These are phyloP conservation scores for Hartigia nigra DNA, from an alignment of 2,888 invertebrate genomes.

Conservation along the genomic window DNA sequence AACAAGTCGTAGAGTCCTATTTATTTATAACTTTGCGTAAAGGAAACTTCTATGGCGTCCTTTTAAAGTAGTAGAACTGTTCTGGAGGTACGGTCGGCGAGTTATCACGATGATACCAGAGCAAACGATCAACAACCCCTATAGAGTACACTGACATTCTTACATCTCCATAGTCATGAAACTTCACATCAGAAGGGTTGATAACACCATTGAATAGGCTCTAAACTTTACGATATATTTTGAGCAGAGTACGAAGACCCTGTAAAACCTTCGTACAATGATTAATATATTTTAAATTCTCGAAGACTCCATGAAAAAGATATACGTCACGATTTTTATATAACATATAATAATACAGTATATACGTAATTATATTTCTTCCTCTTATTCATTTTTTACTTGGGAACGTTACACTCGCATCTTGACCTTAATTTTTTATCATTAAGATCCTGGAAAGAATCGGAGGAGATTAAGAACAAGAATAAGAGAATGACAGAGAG, in stretches of 20 bases:
- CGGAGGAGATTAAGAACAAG: not conserved
- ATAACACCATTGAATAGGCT: not conserved
- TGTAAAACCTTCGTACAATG: not conserved
- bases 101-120: not conserved
- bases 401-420: not conserved
- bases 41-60: not conserved
- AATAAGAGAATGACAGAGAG: not conserved
- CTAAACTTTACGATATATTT: not conserved
- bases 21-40: not conserved
- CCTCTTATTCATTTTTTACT: not conserved
- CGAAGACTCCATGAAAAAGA: not conserved
- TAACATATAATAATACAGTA: not conserved
- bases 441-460: not conserved
- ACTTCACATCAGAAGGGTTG: not conserved
- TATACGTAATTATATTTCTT: not conserved
- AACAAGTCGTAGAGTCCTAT: not conserved
- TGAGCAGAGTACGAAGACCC: not conserved
- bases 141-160: not conserved
- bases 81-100: not conserved
- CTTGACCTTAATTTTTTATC: not conserved
- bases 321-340: not conserved
- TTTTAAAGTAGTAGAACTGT: not conserved
- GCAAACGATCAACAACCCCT: not conserved
- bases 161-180: not conserved
- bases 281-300: not conserved